Evolutionary conservation across 2,797 vertebrate species (phyloP).

Genomic region (Gastrophryne carolinensis): DNA sequence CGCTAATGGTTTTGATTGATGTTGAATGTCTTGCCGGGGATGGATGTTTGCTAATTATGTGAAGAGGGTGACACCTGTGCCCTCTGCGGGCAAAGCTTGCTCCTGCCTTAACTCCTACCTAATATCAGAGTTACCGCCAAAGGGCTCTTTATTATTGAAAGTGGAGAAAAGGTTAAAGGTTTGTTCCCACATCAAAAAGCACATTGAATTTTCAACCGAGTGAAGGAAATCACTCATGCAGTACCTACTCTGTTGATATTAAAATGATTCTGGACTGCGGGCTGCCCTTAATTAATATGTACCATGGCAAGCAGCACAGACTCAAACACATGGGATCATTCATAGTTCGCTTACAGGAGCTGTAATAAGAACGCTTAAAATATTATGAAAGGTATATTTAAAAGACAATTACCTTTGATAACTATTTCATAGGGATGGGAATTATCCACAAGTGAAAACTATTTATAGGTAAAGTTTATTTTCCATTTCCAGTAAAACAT

Average conservation of each 20-base stretch:
- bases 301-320: slow-evolving; percentile 3
- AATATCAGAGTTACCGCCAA: slow-evolving; percentile 50
- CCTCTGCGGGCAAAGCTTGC: slow-evolving; percentile 41
- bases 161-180: slow-evolving; percentile 47
- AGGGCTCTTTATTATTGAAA: slow-evolving; percentile 53
- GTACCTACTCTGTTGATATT: slow-evolving; percentile 13
- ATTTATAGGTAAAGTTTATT: slow-evolving; percentile 30
- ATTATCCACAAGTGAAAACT: slow-evolving; percentile 5
- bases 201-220: slow-evolving; percentile 42
- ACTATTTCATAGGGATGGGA: slow-evolving; percentile 18
- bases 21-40: slow-evolving; percentile 45
- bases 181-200: slow-evolving; percentile 44
- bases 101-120: slow-evolving; percentile 50
- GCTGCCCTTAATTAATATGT: slow-evolving; percentile 25
- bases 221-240: slow-evolving; percentile 32
- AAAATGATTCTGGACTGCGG: slow-evolving; percentile 28
- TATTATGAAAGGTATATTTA: slow-evolving; percentile 29
- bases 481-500: slow-evolving; percentile 21
- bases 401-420: slow-evolving; percentile 34
- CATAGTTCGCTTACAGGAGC: slow-evolving; percentile 15
- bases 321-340: slow-evolving; percentile 23
- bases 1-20: slow-evolving; percentile 50
- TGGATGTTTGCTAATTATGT: slow-evolving; percentile 52
- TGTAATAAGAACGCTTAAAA: slow-evolving; percentile 14
- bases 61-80: slow-evolving; percentile 51